Conservation (phyloP, 2,113 vertebrate species). For the Hemibagrus wyckioides region DNA sequence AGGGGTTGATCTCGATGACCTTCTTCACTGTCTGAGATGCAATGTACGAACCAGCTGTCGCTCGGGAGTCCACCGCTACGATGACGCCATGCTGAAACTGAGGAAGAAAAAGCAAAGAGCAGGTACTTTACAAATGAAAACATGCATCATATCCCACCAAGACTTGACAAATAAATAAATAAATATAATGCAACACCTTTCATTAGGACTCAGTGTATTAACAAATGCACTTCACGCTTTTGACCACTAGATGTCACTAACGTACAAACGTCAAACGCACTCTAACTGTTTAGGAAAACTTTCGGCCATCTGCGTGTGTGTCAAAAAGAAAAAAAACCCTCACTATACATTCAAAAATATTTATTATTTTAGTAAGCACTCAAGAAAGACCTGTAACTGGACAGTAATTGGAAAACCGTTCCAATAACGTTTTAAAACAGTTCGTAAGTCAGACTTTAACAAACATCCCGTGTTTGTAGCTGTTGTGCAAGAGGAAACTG, state of each 20-base stretch:
- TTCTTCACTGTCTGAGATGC: conserved; percentile 92
- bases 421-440: no score
- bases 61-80: conserved; percentile 88
- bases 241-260: not conserved
- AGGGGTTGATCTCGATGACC: conserved; percentile 91
- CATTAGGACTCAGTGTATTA: not conserved
- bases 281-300: no score
- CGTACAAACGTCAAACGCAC: not conserved
- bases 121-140: not conserved
- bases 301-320: no score
- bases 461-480: no score
- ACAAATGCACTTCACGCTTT: not conserved
- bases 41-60: conserved; percentile 87
- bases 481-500: no score
- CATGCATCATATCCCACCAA: not conserved
- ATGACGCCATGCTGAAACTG: conserved; percentile 88
- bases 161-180: not conserved
- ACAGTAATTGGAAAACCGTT: no score
- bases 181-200: not conserved
- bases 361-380: no score
- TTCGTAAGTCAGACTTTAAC: no score
- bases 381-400: no score
- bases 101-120: not conserved
- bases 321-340: no score
- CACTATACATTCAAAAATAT: no score